Evolutionary conservation across 2,113 vertebrate genomes (phyloP), one percentile per base, ranked within the genome.

Genomic region (Oplegnathus fasciatus): DNA sequence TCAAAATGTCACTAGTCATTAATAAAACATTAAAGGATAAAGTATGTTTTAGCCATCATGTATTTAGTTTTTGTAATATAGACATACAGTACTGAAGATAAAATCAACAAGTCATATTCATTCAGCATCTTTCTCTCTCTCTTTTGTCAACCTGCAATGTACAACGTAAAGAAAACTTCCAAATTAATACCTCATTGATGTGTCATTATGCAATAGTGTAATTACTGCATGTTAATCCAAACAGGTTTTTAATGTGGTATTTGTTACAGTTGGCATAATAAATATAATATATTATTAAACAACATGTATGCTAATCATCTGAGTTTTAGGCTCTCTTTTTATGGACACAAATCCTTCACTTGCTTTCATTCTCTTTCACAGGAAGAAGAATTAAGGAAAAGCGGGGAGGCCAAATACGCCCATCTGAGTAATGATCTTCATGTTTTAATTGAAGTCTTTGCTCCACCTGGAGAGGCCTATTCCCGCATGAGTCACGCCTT

Each of bases 401-500:
- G 98, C 20, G 97, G 98, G 50, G 98, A 99, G 94, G 97, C 97
- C 89, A 99, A 99, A 94, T 99, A 99, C 0, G 96, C 96, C 4
- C 98, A 99, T 94, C 96, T 99, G 96, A 98, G 96, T 93, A 97
- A 99, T 42, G 98, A 99, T 93, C 98, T 99, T 76, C 98, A 99
- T 0, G 98, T 99, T 91, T 96, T 99, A 96, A 99, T 99, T 95
- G 98, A 99, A 96, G 98, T 99, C 88, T 99, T 99, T 87, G 98
- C 98, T 91, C 98, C 98, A 82, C 98, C 98, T 64, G 98, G 98
- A 88, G 98, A 99, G 92, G 98, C 98, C 2, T 99, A 99, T 95
- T 99, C 98, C 94, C 97, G 98, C 34, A 99, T 99, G 98, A 99
- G 98, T 95, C 98, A 99, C 82, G 98, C 98, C 76, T 92, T 99